These are phyloP conservation scores for Aepyceros melampus DNA, from an alignment of 2,113 vertebrate species.

Conservation along the genomic window DNA sequence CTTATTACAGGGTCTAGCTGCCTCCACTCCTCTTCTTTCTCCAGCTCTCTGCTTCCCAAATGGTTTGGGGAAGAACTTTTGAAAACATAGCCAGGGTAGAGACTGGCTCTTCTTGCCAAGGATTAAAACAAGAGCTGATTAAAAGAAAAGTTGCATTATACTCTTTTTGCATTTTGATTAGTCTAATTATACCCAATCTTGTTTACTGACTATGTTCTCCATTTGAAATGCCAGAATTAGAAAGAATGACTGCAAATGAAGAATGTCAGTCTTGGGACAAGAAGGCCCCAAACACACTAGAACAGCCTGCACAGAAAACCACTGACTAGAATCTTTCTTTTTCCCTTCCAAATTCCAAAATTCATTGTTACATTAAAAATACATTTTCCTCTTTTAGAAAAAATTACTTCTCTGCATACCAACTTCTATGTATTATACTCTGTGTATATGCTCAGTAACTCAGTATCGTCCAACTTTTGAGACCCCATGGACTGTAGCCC, in stretches of 20 bases:
- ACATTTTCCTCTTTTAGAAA: background rate
- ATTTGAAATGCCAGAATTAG: background rate
- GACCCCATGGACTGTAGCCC: background rate
- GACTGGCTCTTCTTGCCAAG: conserved; percentile 24
- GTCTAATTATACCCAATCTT: background rate
- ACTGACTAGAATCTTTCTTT: background rate
- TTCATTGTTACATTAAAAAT: background rate
- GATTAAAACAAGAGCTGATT: conserved; percentile 43
- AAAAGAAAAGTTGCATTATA: conserved; percentile 55
- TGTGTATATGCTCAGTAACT: background rate
- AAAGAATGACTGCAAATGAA: background rate
- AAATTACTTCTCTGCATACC: background rate
- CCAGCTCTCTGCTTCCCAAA: conserved; percentile 37
- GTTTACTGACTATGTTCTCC: background rate
- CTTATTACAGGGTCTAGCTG: conserved; percentile 29
- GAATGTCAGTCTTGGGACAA: background rate
- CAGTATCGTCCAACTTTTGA: background rate
- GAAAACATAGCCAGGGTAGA: conserved; percentile 40
- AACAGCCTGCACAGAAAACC: background rate
- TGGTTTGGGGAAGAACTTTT: conserved; percentile 30
- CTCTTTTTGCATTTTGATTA: conserved; percentile 43
- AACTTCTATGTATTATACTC: background rate
- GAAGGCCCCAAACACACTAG: background rate
- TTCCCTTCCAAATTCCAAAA: background rate
- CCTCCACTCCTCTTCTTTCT: conserved; percentile 37